Base-by-base conservation (phyloP, 2,888 invertebrate genomes). In the Plemyria rubiginata region DNA sequence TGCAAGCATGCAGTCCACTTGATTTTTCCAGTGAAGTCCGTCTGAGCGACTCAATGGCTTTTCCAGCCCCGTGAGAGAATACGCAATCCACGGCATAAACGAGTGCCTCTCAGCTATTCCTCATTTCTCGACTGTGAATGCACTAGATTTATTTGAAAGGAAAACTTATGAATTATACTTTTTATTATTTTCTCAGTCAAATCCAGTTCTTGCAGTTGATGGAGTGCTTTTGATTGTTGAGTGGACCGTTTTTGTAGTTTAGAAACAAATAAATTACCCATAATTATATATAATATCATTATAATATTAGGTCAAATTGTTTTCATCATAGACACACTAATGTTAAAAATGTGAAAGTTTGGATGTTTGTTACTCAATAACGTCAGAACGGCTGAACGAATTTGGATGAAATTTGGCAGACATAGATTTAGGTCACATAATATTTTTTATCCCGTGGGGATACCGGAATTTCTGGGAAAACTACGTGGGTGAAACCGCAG, bases 81-180 rank as follows among this genome's bases (percentile, higher is more conserved):
- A 74, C 58, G 52, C 59, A 45, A 45, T 50, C 38, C 48, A 15
- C 45, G 43, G 43, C 51, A 29, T 54, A 60, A 62, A 54, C 62
- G 51, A 60, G 60, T 43, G 57, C 52, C 54, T 63, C 57, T 56
- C 15, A 61, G 56, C 56, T 22, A 60, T 65, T 58, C 36, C 50
- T 65, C 72, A 74, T 80, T 79, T 71, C 75, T 68, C 64, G 58
- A 65, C 70, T 63, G 71, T 71, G 79, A 79, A 78, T 79, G 73
- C 75, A 73, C 75, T 70, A 72, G 74, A 77, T 81, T 79, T 77
- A 79, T 79, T 77, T 76, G 73, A 65, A 75, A 75, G 76, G 74
- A 81, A 82, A 78, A 69, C 72, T 76, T 38, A n/a, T 67, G 60
- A 64, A 65, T 71, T 66, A 66, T 65, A 67, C 66, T 70, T 74